Evolutionary conservation across 2,113 vertebrate species (phyloP), one percentile per base, ranked within the genome.

Genomic region (Lamprologus tigripictilis): DNA sequence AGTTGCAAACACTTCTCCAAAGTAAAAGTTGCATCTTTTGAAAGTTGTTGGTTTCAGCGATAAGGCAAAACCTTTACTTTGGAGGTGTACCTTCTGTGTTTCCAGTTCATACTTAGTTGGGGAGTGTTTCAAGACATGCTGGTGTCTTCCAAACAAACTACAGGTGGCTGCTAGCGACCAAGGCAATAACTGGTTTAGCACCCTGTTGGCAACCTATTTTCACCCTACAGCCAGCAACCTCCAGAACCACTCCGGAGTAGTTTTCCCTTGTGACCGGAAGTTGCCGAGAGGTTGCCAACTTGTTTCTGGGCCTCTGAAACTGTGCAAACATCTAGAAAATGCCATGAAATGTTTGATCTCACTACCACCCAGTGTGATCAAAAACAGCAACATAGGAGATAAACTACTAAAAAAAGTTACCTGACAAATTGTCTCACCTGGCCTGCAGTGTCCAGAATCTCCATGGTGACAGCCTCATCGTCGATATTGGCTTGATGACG

Each of bases 371-470:
- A 2, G 7, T 9, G 37, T 17, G 2, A 47, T 47, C 4, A 47
- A 76, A 76, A 76, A 11, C 8, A 5, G 40, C 40, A 73, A 4
- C 40, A 23, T 7, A 7, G 21, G 7, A 3, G 40, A 17, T 23
- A 40, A 42, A 42, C 12, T 47, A 9, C 4, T 47, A 5, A 45
- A 76, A 26, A 40, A 47, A 11, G 21, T 28, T 28, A 17, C 40
- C 21, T 11, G 21, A 76, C 21, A 73, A 73, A 73, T 42, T 73
- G 66, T 66, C 96, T 94, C 92, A 99, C 99, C 98, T 99, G 99
- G 45, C 99, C 99, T 78, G 99, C 99, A 21, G 99, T 99, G 93
- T 99, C 99, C 73, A 99, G 96, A 73, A 99, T 98, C 96, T 99
- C 99, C 99, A 99, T 99, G 96, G 97, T 96, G 93, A 99, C 97